Base-by-base conservation (phyloP, 2,888 invertebrate genomes). In the Lasioglossum calceatum region DNA sequence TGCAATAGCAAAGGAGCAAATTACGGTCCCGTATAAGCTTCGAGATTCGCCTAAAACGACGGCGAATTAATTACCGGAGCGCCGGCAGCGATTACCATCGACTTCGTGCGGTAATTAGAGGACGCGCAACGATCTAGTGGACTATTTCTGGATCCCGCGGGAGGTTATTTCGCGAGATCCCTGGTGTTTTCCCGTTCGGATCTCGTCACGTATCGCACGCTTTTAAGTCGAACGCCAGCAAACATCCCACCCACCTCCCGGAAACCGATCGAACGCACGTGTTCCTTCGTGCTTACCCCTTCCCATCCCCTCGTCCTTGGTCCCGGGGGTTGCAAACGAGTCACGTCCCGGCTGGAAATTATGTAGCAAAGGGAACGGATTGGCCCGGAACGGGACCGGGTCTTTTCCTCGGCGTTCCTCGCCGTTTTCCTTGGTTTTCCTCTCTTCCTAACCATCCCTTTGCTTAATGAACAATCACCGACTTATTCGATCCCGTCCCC, bases 271-370 rank as follows among this genome's bases (percentile, higher is more conserved):
- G 61, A 61, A 61, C 61, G 61, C 61, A 61, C 61, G 27, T 61
- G 61, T 61, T 61, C 27, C 16, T 61, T 14, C 61, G 27, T 61
- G 5, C 61, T 27, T n/a, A 61, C 61, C 61, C 61, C 14, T 61
- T 27, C 4, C 1, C 61, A n/a, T 3, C 27, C 61, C 27, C 14
- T 27, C n/a, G 14, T 61, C 54, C 54, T 54, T 54, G 54, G 54
- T 61, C 27, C 16, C 61, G 27, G 27, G 27, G 27, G 27, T 54
- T 44, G 79, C 23, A 88, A 86, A 50, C 88, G 70, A 74, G 84
- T 89, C 88, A 89, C 89, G 89, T 86, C 50, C 61, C 70, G 79
- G 71, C 77, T 64, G 77, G 77, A 83, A 89, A 89, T 88, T 88
- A 89, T 87, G 87, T 87, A 81, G 75, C 75, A 85, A 88, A 86